phyloP scores from a whole-genome alignment of 2,797 vertebrate species.

The Liparis tanakae region DNA sequence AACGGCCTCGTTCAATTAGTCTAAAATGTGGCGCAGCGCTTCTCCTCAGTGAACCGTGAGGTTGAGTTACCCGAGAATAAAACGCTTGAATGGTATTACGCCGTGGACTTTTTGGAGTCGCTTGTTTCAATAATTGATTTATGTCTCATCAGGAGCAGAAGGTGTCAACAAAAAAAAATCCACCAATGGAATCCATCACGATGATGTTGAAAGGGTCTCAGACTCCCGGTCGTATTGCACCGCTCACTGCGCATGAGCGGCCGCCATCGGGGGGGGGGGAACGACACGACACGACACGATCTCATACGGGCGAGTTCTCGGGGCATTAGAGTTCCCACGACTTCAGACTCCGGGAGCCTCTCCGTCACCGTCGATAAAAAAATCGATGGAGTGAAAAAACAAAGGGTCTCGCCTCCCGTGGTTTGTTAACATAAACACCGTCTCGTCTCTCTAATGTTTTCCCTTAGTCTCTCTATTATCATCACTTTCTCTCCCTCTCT shows the following conservation, averaged over 20 bases:
- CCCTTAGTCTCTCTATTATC: not conserved
- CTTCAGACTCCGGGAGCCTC: constrained; percentile 45
- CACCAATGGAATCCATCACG: not conserved
- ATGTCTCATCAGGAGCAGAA: constrained; percentile 24
- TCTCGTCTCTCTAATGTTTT: constrained; percentile 14
- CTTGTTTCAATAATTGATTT: constrained; percentile 27
- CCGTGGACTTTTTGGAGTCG: constrained; percentile 28
- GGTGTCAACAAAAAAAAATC: not conserved
- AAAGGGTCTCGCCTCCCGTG: no score
- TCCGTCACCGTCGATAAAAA: constrained; percentile 18
- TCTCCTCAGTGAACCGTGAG: constrained; percentile 1
- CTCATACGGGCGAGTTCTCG: constrained; percentile 16
- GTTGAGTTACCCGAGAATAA: constrained; percentile 10
- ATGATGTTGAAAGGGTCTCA: not conserved
- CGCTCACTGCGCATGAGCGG: not conserved
- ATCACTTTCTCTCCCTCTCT: not conserved
- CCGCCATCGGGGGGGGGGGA: not conserved
- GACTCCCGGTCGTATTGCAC: not conserved
- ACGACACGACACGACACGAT: no score
- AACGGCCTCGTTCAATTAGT: not conserved
- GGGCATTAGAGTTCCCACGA: constrained; percentile 40
- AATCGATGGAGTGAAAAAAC: no score
- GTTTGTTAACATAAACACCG: constrained; percentile 40
- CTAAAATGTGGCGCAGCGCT: constrained; percentile 1
- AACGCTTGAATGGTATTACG: constrained; percentile 21